These are phyloP conservation scores for Morphnarchus princeps DNA, from an alignment of 2,113 vertebrate species.

Conservation along the genomic window DNA sequence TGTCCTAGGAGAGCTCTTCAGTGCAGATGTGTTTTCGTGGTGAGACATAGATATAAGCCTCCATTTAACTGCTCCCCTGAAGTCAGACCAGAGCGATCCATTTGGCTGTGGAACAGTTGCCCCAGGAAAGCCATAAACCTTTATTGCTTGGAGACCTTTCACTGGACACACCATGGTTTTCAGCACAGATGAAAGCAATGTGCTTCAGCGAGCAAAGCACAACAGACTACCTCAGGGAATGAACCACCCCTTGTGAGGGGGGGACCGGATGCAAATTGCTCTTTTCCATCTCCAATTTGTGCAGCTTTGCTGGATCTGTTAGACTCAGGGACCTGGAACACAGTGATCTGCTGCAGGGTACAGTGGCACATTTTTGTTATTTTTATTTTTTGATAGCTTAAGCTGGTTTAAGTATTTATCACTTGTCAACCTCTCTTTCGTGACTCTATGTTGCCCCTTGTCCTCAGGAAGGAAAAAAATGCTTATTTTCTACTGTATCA, in stretches of 20 bases:
- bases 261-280: neutral
- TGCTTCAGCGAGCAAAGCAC: neutral
- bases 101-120: neutral
- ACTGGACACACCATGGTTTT: neutral
- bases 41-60: neutral
- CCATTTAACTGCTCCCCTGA: neutral
- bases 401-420: neutral
- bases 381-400: neutral
- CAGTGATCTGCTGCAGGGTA: neutral
- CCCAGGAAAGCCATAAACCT: slow-evolving; percentile 6
- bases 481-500: neutral
- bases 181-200: neutral
- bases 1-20: neutral
- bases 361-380: neutral
- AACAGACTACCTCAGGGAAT: neutral
- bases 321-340: neutral
- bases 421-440: neutral
- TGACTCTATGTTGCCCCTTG: neutral
- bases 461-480: neutral
- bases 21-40: neutral
- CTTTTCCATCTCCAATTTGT: neutral
- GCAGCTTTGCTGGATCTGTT: neutral
- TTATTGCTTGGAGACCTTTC: slow-evolving; percentile 11
- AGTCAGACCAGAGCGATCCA: neutral
- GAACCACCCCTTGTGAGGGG: rapidly evolving